A percentile compares a stretch with the other conserved stretches of the same genome.
Evolutionary conservation across 2,888 invertebrate species (phyloP).

Genomic region (Amiota minor): DNA sequence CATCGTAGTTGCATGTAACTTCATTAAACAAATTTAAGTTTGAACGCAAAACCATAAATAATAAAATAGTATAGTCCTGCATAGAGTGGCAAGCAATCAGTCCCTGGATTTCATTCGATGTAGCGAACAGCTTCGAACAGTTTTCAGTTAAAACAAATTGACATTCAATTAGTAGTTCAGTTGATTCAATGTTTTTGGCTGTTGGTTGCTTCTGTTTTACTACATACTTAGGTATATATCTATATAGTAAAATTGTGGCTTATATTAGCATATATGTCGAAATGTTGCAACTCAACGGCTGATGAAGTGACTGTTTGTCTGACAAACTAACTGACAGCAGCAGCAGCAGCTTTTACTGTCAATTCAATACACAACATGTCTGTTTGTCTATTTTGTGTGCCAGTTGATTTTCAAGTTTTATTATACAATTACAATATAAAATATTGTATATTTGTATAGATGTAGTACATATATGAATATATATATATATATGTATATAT

Average conservation of each 20-base stretch:
- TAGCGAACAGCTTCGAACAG: not conserved
- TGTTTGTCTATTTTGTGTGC: not conserved
- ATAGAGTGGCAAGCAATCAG: not conserved
- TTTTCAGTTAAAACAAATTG: slow-evolving; percentile 23
- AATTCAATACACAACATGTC: not conserved
- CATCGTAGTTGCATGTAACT: not conserved
- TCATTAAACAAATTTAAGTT: slow-evolving; percentile 29
- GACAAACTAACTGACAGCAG: not conserved
- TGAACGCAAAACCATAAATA: slow-evolving; percentile 25
- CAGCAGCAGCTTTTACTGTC: too few relatives aligned
- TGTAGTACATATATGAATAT: too few relatives aligned
- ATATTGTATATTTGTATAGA: too few relatives aligned
- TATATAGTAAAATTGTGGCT: slow-evolving; percentile 12
- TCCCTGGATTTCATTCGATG: too few relatives aligned
- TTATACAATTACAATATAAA: too few relatives aligned
- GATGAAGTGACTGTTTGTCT: slow-evolving; percentile 7
- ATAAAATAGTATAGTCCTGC: not conserved
- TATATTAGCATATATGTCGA: not conserved
- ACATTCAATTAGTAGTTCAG: slow-evolving; percentile 11
- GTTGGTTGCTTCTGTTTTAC: slow-evolving; percentile 6
- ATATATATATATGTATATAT: too few relatives aligned
- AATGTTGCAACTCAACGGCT: not conserved
- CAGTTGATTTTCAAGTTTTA: slow-evolving; percentile 5
- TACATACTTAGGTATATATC: too few relatives aligned
- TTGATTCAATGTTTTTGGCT: not conserved